Percentiles rank a stretch among this genome's conserved stretches.
Conservation (phyloP, 64 coral and sea anemone species). For the Trachythela sp. region DNA sequence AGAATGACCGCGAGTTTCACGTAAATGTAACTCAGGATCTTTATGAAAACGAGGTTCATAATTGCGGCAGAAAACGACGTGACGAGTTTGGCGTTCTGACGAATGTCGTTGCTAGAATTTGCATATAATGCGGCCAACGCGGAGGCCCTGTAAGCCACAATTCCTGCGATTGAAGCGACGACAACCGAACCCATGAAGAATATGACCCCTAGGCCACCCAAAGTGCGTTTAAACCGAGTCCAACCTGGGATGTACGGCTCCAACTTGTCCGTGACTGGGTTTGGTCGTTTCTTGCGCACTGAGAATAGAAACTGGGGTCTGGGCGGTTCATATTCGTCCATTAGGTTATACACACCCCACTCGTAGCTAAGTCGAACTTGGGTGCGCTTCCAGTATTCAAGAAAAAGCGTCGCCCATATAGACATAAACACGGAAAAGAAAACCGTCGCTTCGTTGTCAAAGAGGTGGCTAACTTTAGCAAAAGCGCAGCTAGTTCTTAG, state of each 20-base stretch:
- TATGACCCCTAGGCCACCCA: slow-evolving; percentile 54
- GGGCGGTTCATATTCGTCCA: slow-evolving; percentile 80
- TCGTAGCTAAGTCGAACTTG: slow-evolving; percentile 79
- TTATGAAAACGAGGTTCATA: slow-evolving; percentile 78
- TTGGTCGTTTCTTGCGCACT: slow-evolving; percentile 46
- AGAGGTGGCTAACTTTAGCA: slow-evolving; percentile 63
- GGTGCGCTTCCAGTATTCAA: slow-evolving; percentile 82
- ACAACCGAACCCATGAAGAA: slow-evolving; percentile 69
- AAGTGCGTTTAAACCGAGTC: slow-evolving; percentile 40
- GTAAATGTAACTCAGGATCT: slow-evolving; percentile 68
- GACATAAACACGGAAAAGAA: slow-evolving; percentile 95
- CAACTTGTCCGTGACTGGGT: slow-evolving; percentile 61
- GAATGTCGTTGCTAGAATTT: slow-evolving; percentile 59
- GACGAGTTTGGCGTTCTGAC: slow-evolving; percentile 65
- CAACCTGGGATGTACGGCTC: slow-evolving; percentile 72
- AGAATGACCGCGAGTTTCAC: slow-evolving; percentile 71
- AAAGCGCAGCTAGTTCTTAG: slow-evolving; percentile 73
- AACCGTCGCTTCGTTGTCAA: slow-evolving; percentile 90
- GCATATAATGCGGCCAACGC: slow-evolving; percentile 70
- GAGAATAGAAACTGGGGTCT: slow-evolving; percentile 65
- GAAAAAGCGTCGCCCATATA: slow-evolving; percentile 83
- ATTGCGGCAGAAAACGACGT: slow-evolving; percentile 75
- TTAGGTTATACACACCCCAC: slow-evolving; percentile 83
- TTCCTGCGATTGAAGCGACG: slow-evolving; percentile 64
- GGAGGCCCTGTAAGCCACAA: slow-evolving; percentile 80